Base-by-base conservation (phyloP, 30 jellyfish, hydroid and myxozoan species). In the Phacellophora camtschatica region DNA sequence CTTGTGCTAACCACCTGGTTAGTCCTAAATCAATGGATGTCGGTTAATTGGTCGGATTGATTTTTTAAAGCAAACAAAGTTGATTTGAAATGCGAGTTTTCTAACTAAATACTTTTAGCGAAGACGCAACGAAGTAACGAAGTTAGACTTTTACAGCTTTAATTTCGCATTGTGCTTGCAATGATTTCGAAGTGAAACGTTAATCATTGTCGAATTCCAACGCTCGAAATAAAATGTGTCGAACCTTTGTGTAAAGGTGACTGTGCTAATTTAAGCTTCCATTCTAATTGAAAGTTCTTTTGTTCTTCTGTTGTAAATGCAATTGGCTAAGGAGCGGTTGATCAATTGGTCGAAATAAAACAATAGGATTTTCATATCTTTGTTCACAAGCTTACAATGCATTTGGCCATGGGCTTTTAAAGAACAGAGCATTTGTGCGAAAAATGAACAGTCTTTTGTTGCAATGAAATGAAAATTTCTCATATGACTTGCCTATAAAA, bases 1-100 rank as follows among this genome's bases (percentile, higher is more conserved):
- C 91, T 80, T 64, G 84, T 80, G 91, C 66, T 46, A 19, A 64
- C 63, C 91, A 80, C 82, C 91, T 80, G 91, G 91, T 36, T 15
- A 0, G 42, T 27, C 24, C 55, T 59, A 32, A 28, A 55, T 54
- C 33, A 71, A 33, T 24, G 35, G 34, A 23, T 20, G 30, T 12
- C 24, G 33, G 34, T 63, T 66, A 68, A 80, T 65, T 80, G 91
- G 91, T 55, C 54, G 13, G 67, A 29, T 24, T 61, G n/a, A n/a
- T n/a, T n/a, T n/a, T n/a, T n/a, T n/a, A n/a, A n/a, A n/a, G n/a
- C n/a, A n/a, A n/a, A n/a, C n/a, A n/a, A n/a, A n/a, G n/a, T n/a
- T n/a, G n/a, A n/a, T n/a, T n/a, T n/a, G n/a, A n/a, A n/a, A n/a
- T n/a, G n/a, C n/a, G n/a, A n/a, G n/a, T n/a, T n/a, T n/a, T n/a